phyloP scores from a whole-genome alignment of 2,888 invertebrate genomes.

The Epinotia ramella region DNA sequence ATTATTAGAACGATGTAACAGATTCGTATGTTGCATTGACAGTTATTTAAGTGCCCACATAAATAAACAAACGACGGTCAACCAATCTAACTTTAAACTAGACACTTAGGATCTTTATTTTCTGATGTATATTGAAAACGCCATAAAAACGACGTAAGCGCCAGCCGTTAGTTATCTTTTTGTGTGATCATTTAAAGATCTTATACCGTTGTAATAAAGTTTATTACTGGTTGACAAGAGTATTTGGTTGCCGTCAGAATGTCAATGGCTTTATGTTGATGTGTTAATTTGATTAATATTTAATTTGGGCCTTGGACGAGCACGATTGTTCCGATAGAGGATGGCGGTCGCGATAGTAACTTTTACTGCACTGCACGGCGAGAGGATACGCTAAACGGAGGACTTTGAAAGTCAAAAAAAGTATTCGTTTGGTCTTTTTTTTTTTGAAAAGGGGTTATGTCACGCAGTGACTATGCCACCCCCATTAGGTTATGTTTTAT shows the following conservation, averaged over 20 bases:
- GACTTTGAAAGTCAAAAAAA: too few species aligned
- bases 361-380: not conserved
- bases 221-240: not conserved
- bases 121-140: not conserved
- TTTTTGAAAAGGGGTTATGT: too few species aligned
- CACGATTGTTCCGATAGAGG: conserved; percentile 18
- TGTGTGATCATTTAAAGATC: not conserved
- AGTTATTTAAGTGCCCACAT: conserved; percentile 21
- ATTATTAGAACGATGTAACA: conserved; percentile 26
- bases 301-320: conserved; percentile 24
- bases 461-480: too few species aligned
- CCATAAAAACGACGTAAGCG: not conserved
- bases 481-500: too few species aligned
- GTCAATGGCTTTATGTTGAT: conserved; percentile 26
- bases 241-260: conserved; percentile 14
- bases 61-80: not conserved
- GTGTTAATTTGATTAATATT: conserved; percentile 43
- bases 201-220: not conserved
- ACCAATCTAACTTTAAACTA: not conserved
- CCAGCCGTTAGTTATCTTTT: not conserved
- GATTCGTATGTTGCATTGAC: conserved; percentile 32
- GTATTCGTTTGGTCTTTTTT: too few species aligned
- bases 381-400: too few species aligned
- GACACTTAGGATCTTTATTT: not conserved
- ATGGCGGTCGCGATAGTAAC: not conserved